Base-by-base conservation (phyloP, 2,888 invertebrate genomes). In the Epistrophe eligans region DNA sequence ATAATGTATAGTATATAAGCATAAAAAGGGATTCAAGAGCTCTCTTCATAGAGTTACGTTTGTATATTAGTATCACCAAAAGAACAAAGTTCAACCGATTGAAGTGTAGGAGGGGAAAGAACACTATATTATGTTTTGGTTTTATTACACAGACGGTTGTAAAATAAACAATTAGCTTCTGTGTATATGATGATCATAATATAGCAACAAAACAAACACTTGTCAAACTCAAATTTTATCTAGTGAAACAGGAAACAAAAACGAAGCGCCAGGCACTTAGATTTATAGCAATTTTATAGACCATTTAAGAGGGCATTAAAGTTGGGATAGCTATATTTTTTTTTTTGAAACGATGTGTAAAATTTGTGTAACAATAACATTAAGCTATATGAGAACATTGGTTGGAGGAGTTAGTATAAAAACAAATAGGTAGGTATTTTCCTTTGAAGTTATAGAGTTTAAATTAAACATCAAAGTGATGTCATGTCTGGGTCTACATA, bases 201-300 rank as follows among this genome's bases (percentile, higher is more conserved):
- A 70, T 10, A 19, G 24, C n/a, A 10, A 73, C 13, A 73, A 57
- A 64, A 73, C 13, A 73, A 57, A 64, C 83, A 82, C 79, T 83
- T 87, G 79, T 83, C 66, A 76, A 76, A 79, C 57, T 79, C 71
- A 66, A 72, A 79, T 74, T 82, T 83, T 60, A 58, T 82, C 48
- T 70, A 72, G 24, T 50, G 58, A 60, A 58, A 64, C 70, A 62
- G 62, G 71, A 58, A 72, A 58, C 58, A 74, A 48, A 45, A 70
- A 73, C 43, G 66, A 84, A 84, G 76, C 82, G 88, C 76, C 72
- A 73, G 73, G 64, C 77, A 76, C 71, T 81, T 73, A 55, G 79
- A 82, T 88, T 88, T 88, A 88, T 79, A 60, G 64, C 84, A 77
- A 71, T 88, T 88, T 88, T 88, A 88, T 88, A 88, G 88, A 82